phyloP scores from a whole-genome alignment of 2,113 vertebrate species.

The Merops nubicus region DNA sequence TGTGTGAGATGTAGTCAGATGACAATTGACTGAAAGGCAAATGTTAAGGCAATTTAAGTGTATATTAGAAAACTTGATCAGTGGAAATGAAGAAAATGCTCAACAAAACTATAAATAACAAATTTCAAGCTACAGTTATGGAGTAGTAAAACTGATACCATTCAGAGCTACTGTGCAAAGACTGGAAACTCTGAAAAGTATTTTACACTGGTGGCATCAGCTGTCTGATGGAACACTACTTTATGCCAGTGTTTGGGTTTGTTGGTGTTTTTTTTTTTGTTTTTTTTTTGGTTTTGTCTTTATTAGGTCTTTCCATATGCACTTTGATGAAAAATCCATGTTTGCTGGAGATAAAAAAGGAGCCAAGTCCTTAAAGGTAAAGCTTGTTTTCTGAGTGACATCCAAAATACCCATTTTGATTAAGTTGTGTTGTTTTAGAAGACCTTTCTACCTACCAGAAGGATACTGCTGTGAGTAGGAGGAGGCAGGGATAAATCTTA shows the following conservation, averaged over 20 bases:
- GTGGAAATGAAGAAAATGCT: neutral
- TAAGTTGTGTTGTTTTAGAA: neutral
- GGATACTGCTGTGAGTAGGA: neutral
- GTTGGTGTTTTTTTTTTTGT: neutral
- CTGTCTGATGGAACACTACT: neutral
- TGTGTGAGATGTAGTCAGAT: neutral
- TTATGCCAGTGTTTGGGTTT: neutral
- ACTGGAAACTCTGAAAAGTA: neutral
- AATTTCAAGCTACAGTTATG: neutral
- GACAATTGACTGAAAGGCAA: neutral
- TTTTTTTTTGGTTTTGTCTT: neutral
- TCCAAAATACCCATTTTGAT: neutral
- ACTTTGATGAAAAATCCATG: constrained; percentile 98
- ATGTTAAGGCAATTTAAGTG: neutral
- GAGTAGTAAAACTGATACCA: neutral
- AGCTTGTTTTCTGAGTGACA: neutral
- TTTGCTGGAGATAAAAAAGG: constrained; percentile 93
- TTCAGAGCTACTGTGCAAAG: neutral
- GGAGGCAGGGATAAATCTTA: neutral
- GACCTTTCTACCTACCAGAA: neutral
- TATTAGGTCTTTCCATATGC: constrained; percentile 92
- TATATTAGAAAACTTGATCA: neutral
- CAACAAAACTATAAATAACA: neutral
- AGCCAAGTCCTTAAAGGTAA: constrained; percentile 92
- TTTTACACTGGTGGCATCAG: neutral